Evolutionary conservation across 2,113 vertebrate genomes (phyloP).

Genomic region (Coptodon bakossiorum): DNA sequence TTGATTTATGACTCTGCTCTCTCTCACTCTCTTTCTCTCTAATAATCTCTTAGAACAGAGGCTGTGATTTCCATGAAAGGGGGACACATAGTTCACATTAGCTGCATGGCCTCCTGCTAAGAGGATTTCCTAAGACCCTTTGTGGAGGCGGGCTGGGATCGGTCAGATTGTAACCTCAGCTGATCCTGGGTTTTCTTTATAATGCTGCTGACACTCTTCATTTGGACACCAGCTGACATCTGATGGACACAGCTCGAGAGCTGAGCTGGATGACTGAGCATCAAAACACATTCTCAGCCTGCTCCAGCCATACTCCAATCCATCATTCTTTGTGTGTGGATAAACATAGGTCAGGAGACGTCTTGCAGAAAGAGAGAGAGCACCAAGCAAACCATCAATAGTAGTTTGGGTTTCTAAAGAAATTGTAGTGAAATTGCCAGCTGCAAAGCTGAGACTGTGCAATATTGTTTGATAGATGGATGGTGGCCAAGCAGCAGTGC

Average conservation of each 20-base stretch:
- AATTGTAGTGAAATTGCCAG: not conserved
- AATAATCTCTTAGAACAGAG: conserved; percentile 51
- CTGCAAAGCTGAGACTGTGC: not conserved
- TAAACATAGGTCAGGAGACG: not conserved
- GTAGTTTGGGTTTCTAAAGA: not conserved
- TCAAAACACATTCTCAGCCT: not conserved
- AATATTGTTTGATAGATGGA: not conserved
- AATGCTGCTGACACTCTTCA: conserved; percentile 16
- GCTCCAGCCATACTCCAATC: not conserved
- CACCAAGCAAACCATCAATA: not conserved
- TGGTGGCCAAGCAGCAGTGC: not conserved
- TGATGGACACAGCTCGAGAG: conserved; percentile 4
- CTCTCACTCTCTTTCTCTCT: not conserved
- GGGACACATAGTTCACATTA: conserved; percentile 22
- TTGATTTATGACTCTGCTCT: conserved; percentile 28
- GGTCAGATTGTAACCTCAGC: conserved; percentile 2
- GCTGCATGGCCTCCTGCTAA: conserved; percentile 42
- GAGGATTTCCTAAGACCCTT: conserved; percentile 50
- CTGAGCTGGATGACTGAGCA: conserved; percentile 16
- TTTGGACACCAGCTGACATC: conserved; percentile 30
- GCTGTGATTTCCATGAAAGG: conserved; percentile 40
- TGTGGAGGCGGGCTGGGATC: not conserved
- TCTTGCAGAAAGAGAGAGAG: not conserved
- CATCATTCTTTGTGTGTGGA: not conserved
- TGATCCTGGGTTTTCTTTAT: conserved; percentile 11